phyloP scores from a whole-genome alignment of 1,140 invertebrate species.

The Brachionus asplanchnoidis region DNA sequence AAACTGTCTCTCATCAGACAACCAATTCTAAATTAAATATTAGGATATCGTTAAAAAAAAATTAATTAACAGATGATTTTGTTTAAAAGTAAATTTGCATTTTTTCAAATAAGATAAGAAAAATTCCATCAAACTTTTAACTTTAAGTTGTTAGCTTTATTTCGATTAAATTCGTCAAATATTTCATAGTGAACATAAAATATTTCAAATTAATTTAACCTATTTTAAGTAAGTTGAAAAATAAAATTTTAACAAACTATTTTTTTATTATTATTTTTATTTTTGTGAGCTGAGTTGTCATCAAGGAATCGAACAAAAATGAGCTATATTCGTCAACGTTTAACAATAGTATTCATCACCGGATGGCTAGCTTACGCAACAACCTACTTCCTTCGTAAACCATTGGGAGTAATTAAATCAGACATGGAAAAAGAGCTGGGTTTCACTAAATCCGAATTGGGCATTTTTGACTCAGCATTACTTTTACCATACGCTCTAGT shows the following conservation, averaged over 20 bases:
- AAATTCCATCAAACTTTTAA: not conserved
- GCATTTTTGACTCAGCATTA: slow-evolving; percentile 59
- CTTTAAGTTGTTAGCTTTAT: slow-evolving; percentile 8
- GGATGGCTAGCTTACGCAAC: slow-evolving; percentile 59
- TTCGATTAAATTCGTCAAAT: not conserved
- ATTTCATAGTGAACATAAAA: slow-evolving; percentile 3
- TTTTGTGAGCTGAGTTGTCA: not conserved
- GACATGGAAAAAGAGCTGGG: slow-evolving; percentile 54
- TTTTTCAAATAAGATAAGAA: not conserved
- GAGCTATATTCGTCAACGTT: slow-evolving; percentile 4
- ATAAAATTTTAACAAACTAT: not conserved
- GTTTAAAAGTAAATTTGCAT: not conserved
- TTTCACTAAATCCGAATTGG: slow-evolving; percentile 53
- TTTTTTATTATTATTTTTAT: not conserved
- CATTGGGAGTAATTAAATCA: slow-evolving; percentile 59
- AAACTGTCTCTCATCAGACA: no score
- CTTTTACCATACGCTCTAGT: slow-evolving; percentile 60
- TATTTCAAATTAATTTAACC: slow-evolving; percentile 31
- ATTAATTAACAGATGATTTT: not conserved
- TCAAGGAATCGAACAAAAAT: not conserved
- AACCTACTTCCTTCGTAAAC: slow-evolving; percentile 59
- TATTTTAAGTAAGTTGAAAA: not conserved
- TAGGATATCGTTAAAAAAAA: not conserved
- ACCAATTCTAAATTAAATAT: no score
- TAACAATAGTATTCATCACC: slow-evolving; percentile 42